These are phyloP conservation scores for Passerina amoena DNA, from an alignment of 2,113 vertebrate species.

Conservation along the genomic window DNA sequence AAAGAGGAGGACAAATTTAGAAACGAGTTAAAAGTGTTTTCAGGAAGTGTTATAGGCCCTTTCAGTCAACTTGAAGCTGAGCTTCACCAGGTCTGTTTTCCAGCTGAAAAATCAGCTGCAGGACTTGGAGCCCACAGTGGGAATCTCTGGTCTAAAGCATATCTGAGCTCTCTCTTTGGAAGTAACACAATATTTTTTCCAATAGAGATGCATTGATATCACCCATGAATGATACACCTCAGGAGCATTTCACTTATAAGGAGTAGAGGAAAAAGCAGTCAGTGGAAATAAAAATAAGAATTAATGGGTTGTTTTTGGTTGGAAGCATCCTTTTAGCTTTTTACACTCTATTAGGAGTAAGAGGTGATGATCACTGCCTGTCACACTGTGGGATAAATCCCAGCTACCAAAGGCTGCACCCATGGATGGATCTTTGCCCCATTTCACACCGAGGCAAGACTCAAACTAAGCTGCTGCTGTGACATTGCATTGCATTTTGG, in stretches of 20 bases:
- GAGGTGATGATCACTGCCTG: neutral
- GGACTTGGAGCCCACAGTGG: neutral
- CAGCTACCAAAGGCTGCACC: neutral
- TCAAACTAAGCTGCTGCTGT: neutral
- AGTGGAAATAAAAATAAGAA: neutral
- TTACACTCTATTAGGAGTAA: neutral
- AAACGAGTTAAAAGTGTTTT: neutral
- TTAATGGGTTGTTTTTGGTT: neutral
- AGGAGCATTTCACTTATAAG: neutral
- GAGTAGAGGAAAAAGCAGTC: neutral
- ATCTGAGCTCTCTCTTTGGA: neutral
- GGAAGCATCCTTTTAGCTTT: neutral
- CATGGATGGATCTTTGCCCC: neutral
- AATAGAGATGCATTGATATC: neutral
- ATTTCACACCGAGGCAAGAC: neutral
- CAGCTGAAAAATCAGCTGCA: neutral
- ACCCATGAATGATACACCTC: neutral
- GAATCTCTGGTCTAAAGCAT: neutral
- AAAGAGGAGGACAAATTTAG: neutral
- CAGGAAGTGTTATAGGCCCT: neutral
- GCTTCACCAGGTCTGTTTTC: neutral
- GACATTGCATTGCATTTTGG: neutral
- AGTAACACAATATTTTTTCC: neutral
- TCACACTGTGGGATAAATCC: neutral
- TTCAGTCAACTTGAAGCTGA: neutral